Percentiles rank a stretch among this genome's conserved stretches.
Conservation (phyloP, 2,113 vertebrate species). For the Sprattus sprattus region DNA sequence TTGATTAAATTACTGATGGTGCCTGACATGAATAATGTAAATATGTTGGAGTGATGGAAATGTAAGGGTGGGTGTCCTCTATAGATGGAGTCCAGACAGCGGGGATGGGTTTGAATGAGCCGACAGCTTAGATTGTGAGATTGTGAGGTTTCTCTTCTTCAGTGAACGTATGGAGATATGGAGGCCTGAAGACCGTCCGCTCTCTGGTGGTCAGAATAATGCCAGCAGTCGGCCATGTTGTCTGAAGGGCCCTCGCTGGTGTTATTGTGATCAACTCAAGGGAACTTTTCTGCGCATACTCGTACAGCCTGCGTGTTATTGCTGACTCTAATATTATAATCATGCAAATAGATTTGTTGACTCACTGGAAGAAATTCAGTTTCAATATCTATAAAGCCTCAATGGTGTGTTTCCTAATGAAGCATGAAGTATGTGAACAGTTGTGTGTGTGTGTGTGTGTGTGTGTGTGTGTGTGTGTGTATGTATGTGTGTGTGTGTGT, state of each 20-base stretch:
- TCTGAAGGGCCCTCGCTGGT: slow-evolving; percentile 61
- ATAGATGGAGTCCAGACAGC: background rate
- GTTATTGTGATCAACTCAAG: slow-evolving; percentile 61
- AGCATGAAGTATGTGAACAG: background rate
- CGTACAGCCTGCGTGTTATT: background rate
- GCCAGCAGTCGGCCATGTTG: slow-evolving; percentile 62
- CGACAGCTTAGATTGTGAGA: too few species aligned
- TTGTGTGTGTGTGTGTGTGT: background rate
- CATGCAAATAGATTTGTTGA: background rate
- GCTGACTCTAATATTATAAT: background rate
- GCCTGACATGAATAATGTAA: slow-evolving; percentile 6
- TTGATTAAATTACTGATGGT: background rate
- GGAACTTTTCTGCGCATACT: slow-evolving; percentile 6
- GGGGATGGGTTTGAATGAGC: background rate
- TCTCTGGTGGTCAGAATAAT: slow-evolving; percentile 65
- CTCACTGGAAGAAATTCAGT: background rate
- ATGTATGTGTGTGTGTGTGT: background rate
- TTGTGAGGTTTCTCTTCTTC: too few species aligned
- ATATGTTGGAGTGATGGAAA: background rate
- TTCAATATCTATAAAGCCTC: background rate
- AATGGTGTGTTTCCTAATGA: background rate
- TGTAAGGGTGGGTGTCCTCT: background rate
- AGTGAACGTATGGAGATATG: too few species aligned
- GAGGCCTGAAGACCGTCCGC: background rate
- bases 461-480: background rate